Conservation (phyloP, 2,797 vertebrate genomes). For the Saxicola maurus region DNA sequence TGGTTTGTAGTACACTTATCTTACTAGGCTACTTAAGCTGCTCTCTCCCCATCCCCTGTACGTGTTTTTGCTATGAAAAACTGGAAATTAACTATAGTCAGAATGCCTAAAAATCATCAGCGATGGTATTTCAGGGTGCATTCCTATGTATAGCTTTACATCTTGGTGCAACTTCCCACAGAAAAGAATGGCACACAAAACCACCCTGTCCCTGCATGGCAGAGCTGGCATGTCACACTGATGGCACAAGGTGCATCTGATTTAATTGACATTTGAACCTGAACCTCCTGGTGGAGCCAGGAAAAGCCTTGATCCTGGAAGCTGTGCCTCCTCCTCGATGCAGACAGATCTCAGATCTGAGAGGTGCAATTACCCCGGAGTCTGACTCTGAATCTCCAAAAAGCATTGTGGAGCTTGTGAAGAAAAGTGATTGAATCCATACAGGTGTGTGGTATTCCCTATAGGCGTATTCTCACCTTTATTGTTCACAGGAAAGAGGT, state of each 20-base stretch:
- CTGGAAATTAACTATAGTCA: not conserved
- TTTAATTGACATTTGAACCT: not conserved
- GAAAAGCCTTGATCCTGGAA: not conserved
- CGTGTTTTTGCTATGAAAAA: not conserved
- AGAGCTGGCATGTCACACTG: not conserved
- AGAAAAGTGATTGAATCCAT: not conserved
- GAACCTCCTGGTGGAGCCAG: not conserved
- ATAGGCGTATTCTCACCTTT: not conserved
- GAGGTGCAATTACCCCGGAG: not conserved
- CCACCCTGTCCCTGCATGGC: not conserved
- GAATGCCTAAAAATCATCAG: not conserved
- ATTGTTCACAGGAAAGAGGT: not conserved
- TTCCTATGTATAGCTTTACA: not conserved
- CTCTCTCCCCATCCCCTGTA: not conserved
- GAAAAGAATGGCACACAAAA: not conserved
- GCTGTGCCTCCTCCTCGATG: rapidly evolving
- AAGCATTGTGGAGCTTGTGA: not conserved
- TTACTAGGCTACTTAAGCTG: not conserved
- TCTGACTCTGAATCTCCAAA: not conserved
- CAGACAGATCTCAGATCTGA: not conserved
- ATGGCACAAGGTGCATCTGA: not conserved
- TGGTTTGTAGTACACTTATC: not conserved
- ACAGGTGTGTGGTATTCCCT: not conserved
- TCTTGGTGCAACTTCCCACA: not conserved
- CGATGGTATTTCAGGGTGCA: not conserved